phyloP scores from a whole-genome alignment of 2,888 invertebrate genomes.

The Serrognathus titanus region DNA sequence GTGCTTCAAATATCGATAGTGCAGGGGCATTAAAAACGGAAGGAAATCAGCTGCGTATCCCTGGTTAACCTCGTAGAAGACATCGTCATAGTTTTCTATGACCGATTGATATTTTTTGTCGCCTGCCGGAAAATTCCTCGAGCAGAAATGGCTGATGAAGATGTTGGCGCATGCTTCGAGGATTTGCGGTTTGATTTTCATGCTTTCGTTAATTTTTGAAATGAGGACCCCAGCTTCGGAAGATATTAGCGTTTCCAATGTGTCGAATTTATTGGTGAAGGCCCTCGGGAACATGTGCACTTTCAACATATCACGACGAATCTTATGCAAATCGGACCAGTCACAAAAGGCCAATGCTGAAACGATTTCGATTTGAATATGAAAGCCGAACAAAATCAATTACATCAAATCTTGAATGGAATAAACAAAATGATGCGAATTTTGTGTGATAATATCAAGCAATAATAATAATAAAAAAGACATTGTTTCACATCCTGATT shows the following conservation, averaged over 20 bases:
- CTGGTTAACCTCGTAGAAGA: conserved; percentile 67
- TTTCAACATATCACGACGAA: conserved; percentile 57
- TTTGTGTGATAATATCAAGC: too few species aligned
- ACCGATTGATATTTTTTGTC: conserved; percentile 51
- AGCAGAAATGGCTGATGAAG: conserved; percentile 61
- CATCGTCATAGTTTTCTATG: conserved; percentile 57
- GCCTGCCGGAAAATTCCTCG: conserved; percentile 49
- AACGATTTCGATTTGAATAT: conserved; percentile 18
- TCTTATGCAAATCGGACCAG: conserved; percentile 63
- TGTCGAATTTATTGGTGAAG: conserved; percentile 53
- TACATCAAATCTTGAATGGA: not conserved
- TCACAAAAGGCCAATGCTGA: conserved; percentile 67
- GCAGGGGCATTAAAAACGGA: conserved; percentile 58
- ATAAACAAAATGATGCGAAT: too few species aligned
- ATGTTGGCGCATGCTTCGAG: conserved; percentile 57
- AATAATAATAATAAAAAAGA: not conserved
- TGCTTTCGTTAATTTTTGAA: conserved; percentile 31
- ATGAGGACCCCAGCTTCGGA: conserved; percentile 45
- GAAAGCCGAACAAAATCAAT: not conserved
- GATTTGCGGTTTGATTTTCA: conserved; percentile 49
- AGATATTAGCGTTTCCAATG: conserved; percentile 52
- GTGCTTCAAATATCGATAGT: conserved; percentile 50
- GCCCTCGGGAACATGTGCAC: conserved; percentile 58
- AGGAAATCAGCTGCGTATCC: conserved; percentile 65
- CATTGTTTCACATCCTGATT: not conserved